phyloP scores from a whole-genome alignment of 2,888 invertebrate genomes.

The Melitaea athalia region DNA sequence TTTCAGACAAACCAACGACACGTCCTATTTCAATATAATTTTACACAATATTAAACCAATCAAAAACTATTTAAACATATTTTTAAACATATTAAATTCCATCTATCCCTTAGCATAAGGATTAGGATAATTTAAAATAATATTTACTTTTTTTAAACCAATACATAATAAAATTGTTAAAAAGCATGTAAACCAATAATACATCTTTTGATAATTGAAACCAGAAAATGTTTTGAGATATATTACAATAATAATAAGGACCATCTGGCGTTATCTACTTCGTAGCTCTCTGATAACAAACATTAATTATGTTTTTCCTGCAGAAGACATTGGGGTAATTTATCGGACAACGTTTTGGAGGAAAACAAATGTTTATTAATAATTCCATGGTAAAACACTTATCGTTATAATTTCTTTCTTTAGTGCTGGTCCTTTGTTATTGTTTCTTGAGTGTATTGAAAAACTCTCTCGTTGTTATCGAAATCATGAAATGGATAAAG shows the following conservation, averaged over 20 bases:
- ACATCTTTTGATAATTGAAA: not conserved
- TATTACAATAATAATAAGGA: slow-evolving; percentile 17
- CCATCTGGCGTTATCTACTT: slow-evolving; percentile 42
- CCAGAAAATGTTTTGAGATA: not conserved
- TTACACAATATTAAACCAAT: too few relatives aligned
- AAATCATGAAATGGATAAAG: not conserved
- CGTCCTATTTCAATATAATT: too few relatives aligned
- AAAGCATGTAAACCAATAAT: not conserved
- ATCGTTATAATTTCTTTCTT: slow-evolving; percentile 6
- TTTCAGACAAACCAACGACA: too few relatives aligned
- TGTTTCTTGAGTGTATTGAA: not conserved
- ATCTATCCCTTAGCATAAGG: too few relatives aligned
- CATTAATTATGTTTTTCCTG: slow-evolving; percentile 77
- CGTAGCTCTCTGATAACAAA: slow-evolving; percentile 72
- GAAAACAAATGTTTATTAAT: slow-evolving; percentile 68
- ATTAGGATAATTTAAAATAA: too few relatives aligned
- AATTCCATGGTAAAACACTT: slow-evolving; percentile 51
- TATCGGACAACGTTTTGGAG: slow-evolving; percentile 60
- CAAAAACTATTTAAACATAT: too few relatives aligned
- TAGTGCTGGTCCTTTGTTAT: not conserved
- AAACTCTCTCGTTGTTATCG: not conserved
- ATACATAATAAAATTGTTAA: too few relatives aligned
- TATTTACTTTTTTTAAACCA: too few relatives aligned
- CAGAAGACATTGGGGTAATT: slow-evolving; percentile 67
- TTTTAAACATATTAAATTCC: too few relatives aligned